Base-by-base conservation (phyloP, 2,113 vertebrate genomes). In the Formicarius rufipectus region DNA sequence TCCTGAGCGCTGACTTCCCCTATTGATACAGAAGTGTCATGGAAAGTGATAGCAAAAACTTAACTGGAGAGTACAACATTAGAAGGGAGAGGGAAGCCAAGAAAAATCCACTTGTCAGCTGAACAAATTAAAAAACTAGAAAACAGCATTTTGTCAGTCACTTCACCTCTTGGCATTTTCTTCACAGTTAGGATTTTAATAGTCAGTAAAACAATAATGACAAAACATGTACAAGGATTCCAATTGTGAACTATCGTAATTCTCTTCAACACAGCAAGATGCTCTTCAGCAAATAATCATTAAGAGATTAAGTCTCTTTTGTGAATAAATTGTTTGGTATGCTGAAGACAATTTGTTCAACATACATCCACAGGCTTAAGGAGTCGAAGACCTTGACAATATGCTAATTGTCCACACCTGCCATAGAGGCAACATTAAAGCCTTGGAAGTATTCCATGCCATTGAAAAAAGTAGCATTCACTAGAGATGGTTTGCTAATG, bases 171-270 rank as follows among this genome's bases (percentile, higher is more conserved):
- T 0, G 2, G 21, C n/a, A 84, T 64, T 95, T 95, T 60, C 74
- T 93, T 95, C 93, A 83, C 5, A 22, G 27, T 30, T 87, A 87
- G 85, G 81, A 78, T 92, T 91, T 93, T 75, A 94, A 93, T 96
- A 85, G 85, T 90, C 84, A 67, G 60, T 89, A 97, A 96, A 97
- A 97, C 75, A 93, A n/a, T 89, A 96, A 50, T 87, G 95, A 86
- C 93, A 96, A 96, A 97, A 91, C 78, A 67, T 20, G 27, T 87
- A 89, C 35, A 68, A 80, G 79, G 80, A 93, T 79, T 80, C 74
- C 87, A 96, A 49, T 56, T 42, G 92, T 93, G 80, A 83, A 35
- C 90, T 68, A 71, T 89, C 79, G 42, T 91, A 68, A 92, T 95
- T 91, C 78, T 93, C 87, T 95, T 96, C 91, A 91, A 63, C 91